Evolutionary conservation across 2,797 vertebrate species (phyloP), one percentile per base, ranked within the genome.

Genomic region (Chloroceryle amazona): DNA sequence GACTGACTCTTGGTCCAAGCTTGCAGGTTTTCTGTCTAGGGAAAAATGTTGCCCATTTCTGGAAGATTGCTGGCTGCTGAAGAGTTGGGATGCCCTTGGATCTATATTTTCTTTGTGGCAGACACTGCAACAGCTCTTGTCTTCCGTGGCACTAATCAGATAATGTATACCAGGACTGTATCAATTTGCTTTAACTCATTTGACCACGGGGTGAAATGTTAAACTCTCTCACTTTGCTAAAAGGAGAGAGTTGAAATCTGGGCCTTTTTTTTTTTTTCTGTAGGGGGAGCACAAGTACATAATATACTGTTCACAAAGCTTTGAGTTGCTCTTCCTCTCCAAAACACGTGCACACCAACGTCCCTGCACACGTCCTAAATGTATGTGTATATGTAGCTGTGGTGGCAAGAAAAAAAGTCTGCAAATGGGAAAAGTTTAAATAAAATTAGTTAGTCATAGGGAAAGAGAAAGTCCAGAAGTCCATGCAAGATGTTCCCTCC

Each of bases 211-310:
- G n/a, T n/a, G n/a, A n/a, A n/a, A n/a, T n/a, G n/a, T n/a, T n/a
- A n/a, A n/a, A n/a, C n/a, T n/a, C n/a, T n/a, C n/a, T n/a, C n/a
- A 1, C 8, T 74, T 73, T 25, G 18, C 21, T 74, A 6, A 58
- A 19, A 17, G 49, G 35, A 31, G 47, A 21, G 3, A 52, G 46
- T 3, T 4, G 11, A 31, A 65, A 84, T 31, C 20, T 66, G 54
- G 46, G 3, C 5, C 8, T 41, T 1, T 21, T 89, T 66, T 81
- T 79, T 1, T 20, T 89, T 62, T 84, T 79, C 96, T 94, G 28
- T 41, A 96, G 94, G 75, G 94, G 92, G 91, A 97, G 94, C 89
- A 78, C 3, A 4, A 94, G 74, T 42, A 57, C 74, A 1, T 31
- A 39, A 26, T 9, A 37, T n/a, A 0, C 22, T 42, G 1, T 13